Percentiles rank a stretch among this genome's conserved stretches.
These are phyloP conservation scores for Pterocles burchelli DNA, from an alignment of 2,113 vertebrate genomes.

Conservation along the genomic window DNA sequence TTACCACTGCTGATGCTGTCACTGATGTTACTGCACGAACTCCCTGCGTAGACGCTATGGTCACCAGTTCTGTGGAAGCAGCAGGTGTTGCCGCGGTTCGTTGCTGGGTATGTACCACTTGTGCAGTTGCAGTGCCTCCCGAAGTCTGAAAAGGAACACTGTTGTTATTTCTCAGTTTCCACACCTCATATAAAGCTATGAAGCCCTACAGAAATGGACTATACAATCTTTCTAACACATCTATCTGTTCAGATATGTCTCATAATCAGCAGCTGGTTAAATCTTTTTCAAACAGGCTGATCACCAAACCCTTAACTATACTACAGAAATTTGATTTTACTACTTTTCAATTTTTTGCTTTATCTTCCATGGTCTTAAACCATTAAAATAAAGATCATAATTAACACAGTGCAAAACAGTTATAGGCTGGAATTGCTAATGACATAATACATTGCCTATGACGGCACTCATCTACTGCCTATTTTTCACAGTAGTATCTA, in stretches of 20 bases:
- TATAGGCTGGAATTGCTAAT: neutral
- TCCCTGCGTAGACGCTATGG: slow-evolving; percentile 83
- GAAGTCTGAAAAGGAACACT: slow-evolving; percentile 73
- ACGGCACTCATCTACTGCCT: neutral
- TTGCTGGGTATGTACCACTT: slow-evolving; percentile 90
- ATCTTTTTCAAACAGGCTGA: neutral
- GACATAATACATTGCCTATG: neutral
- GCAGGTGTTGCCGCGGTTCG: slow-evolving; percentile 74
- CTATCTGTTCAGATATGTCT: neutral
- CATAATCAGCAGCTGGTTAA: neutral
- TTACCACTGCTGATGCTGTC: slow-evolving; percentile 84
- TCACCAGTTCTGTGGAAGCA: slow-evolving; percentile 82
- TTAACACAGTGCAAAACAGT: neutral
- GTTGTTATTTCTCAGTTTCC: neutral
- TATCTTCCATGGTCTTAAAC: neutral
- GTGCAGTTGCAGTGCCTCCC: slow-evolving; percentile 71
- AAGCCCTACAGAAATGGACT: neutral
- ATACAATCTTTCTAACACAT: neutral
- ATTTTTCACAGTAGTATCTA: neutral
- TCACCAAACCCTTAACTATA: neutral
- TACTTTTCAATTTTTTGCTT: neutral
- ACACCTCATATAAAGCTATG: accelerated
- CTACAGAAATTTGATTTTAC: neutral
- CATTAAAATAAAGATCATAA: neutral
- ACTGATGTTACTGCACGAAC: slow-evolving; percentile 85